These are phyloP conservation scores for Salmo trutta DNA, from an alignment of 2,797 vertebrate species.

Conservation along the genomic window DNA sequence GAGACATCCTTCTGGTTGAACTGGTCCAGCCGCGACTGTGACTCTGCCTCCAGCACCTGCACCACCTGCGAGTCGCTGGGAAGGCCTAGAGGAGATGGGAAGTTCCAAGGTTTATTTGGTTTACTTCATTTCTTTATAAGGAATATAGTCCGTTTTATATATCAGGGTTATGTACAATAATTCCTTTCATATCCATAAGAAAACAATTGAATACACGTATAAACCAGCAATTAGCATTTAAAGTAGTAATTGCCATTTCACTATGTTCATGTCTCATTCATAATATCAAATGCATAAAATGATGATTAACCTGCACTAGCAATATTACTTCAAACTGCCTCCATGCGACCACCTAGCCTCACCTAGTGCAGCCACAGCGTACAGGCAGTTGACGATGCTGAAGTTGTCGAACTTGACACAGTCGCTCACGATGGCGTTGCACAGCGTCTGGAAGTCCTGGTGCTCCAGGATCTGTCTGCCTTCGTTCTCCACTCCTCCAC, in stretches of 20 bases:
- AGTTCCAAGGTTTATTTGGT: too few species aligned
- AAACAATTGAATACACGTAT: too few species aligned
- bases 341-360: conserved; percentile 40
- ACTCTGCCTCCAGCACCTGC: conserved; percentile 83
- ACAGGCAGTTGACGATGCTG: conserved; percentile 86
- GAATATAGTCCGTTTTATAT: too few species aligned
- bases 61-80: conserved; percentile 81
- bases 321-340: too few species aligned
- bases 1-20: conserved; percentile 88
- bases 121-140: too few species aligned
- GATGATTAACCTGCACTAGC: too few species aligned
- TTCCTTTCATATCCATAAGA: too few species aligned
- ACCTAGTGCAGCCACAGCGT: conserved; percentile 82
- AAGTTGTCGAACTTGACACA: conserved; percentile 87
- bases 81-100: conserved; percentile 71
- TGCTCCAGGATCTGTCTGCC: conserved; percentile 71
- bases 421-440: conserved; percentile 75
- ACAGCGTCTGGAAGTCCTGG: conserved; percentile 79
- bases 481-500: conserved; percentile 15
- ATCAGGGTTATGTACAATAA: too few species aligned
- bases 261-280: too few species aligned
- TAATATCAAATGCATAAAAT: too few species aligned
- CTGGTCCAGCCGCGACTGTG: conserved; percentile 79
- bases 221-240: too few species aligned
- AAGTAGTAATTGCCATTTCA: too few species aligned